Conservation (phyloP, 2,888 invertebrate genomes). For the Himalopsyche anomala region DNA sequence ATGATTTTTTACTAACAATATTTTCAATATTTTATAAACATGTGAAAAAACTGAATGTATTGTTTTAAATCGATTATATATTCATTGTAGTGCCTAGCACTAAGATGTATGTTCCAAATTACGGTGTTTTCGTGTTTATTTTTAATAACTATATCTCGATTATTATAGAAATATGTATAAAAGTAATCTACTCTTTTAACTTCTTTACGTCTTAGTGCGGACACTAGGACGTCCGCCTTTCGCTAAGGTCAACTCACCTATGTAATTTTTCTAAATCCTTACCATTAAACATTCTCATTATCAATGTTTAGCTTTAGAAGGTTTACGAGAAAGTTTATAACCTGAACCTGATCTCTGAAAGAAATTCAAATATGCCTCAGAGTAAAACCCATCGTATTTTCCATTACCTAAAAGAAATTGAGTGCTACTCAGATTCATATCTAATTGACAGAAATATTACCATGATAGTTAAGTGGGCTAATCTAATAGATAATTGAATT, state of each 20-base stretch:
- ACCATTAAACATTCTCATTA: neutral
- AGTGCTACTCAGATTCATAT: too few species aligned
- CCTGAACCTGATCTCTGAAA: neutral
- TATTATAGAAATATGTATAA: conserved; percentile 12
- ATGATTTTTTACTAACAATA: conserved; percentile 5
- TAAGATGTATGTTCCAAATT: neutral
- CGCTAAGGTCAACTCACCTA: neutral
- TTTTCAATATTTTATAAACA: neutral
- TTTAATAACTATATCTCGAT: conserved; percentile 6
- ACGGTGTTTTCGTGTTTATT: conserved; percentile 9
- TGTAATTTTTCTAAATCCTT: neutral
- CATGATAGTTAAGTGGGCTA: too few species aligned
- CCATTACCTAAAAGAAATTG: too few species aligned
- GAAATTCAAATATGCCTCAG: neutral
- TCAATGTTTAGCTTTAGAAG: neutral
- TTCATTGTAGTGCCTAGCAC: neutral
- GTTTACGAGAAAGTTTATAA: neutral
- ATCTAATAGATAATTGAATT: too few species aligned
- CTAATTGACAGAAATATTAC: too few species aligned
- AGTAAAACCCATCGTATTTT: neutral
- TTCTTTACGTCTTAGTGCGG: conserved; percentile 13
- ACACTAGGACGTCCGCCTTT: conserved; percentile 5
- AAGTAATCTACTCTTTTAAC: conserved; percentile 3
- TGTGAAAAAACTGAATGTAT: neutral
- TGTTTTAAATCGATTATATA: neutral